Evolutionary conservation across 2,113 vertebrate species (phyloP).

Genomic region (Hiodon alosoides): DNA sequence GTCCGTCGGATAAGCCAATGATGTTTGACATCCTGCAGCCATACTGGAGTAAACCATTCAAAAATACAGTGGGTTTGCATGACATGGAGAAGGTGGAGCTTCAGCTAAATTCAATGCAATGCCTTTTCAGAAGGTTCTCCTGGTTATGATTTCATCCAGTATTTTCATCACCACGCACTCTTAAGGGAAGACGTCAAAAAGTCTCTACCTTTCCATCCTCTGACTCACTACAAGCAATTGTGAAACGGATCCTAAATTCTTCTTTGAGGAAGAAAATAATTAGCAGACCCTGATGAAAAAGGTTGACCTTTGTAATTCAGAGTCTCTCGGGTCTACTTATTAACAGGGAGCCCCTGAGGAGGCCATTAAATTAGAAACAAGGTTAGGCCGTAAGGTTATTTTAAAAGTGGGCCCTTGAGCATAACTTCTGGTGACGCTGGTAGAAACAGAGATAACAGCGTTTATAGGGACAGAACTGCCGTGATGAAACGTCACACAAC

Average conservation of each 20-base stretch:
- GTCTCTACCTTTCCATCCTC: background rate
- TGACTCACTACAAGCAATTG: background rate
- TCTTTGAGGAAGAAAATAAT: slow-evolving; percentile 7
- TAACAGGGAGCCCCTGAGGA: slow-evolving; percentile 1
- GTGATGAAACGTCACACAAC: too few species aligned
- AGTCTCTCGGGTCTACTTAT: background rate
- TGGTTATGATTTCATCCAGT: background rate
- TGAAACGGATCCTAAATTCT: slow-evolving; percentile 2
- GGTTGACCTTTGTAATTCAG: slow-evolving; percentile 7
- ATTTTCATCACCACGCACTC: background rate
- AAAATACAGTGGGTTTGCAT: background rate
- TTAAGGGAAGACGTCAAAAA: background rate
- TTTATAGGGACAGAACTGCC: too few species aligned
- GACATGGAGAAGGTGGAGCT: too few species aligned
- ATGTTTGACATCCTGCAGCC: too few species aligned
- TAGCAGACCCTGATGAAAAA: slow-evolving; percentile 7
- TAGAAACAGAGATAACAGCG: background rate
- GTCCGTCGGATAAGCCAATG: too few species aligned
- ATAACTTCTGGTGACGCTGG: background rate
- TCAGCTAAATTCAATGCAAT: too few species aligned
- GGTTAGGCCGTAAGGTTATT: background rate
- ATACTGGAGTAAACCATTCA: background rate
- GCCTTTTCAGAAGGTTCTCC: background rate
- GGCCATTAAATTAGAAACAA: background rate
- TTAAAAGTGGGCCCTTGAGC: background rate